Percentiles rank a stretch among this genome's conserved stretches.
phyloP scores from a whole-genome alignment of 2,113 vertebrate species.

The Myocastor coypus region DNA sequence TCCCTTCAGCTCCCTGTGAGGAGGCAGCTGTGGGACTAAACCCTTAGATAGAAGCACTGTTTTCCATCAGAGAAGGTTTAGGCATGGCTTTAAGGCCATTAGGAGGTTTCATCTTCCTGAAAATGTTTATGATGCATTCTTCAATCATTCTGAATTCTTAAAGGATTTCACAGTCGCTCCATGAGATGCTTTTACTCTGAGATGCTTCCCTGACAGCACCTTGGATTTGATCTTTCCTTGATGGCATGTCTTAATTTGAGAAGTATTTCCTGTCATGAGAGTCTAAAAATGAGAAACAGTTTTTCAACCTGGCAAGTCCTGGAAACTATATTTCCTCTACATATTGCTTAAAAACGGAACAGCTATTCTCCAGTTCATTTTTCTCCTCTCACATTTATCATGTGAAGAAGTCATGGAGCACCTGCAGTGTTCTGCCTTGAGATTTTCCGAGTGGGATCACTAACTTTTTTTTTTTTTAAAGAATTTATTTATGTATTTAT shows the following conservation, averaged over 20 bases:
- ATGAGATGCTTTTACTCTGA: background rate
- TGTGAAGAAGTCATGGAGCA: background rate
- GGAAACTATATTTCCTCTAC: background rate
- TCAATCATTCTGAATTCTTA: background rate
- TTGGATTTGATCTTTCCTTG: slow-evolving; percentile 41
- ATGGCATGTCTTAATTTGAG: slow-evolving; percentile 45
- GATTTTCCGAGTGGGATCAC: background rate
- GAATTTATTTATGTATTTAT: too few species aligned
- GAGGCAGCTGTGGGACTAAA: background rate
- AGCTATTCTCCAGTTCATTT: background rate
- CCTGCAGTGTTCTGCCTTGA: background rate
- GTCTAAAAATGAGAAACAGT: slow-evolving; percentile 12
- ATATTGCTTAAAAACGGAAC: background rate
- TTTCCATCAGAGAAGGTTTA: background rate
- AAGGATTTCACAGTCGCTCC: background rate
- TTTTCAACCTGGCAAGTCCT: slow-evolving; percentile 32
- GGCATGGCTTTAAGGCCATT: background rate
- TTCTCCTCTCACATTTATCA: background rate
- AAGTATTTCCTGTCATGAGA: slow-evolving; percentile 39
- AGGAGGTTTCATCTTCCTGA: slow-evolving; percentile 21
- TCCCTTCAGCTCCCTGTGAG: background rate
- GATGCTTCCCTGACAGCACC: slow-evolving; percentile 28
- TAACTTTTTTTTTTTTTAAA: too few species aligned
- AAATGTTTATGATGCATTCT: background rate
- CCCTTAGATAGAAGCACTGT: background rate